Conservation (phyloP, 2,797 vertebrate genomes). For the Todus mexicanus region DNA sequence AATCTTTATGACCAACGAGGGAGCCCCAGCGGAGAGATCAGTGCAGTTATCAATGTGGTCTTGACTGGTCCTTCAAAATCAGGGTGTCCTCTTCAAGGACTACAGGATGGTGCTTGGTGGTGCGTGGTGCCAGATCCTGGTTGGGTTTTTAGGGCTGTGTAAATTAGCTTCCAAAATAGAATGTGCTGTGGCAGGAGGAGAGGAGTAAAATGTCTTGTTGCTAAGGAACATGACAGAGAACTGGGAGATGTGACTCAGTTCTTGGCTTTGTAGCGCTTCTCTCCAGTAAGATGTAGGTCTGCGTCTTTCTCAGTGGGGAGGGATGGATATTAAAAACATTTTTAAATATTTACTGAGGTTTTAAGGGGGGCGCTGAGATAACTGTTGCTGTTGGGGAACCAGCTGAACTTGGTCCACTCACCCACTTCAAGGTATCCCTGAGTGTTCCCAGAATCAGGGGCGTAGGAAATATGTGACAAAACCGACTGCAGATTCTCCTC, state of each 20-base stretch:
- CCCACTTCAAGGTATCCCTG: too few relatives aligned
- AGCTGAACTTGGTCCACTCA: neutral
- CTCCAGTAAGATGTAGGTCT: neutral
- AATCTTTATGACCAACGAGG: neutral
- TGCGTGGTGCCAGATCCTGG: conserved; percentile 6
- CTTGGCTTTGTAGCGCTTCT: conserved; percentile 2
- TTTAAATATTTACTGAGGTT: neutral
- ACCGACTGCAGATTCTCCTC: neutral
- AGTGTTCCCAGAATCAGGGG: neutral
- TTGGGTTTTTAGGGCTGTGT: conserved; percentile 23
- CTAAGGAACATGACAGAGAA: conserved; percentile 53
- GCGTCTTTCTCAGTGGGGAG: neutral
- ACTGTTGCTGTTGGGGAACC: neutral
- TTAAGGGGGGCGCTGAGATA: neutral
- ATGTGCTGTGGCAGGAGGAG: conserved; percentile 35
- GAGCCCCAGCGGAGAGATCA: neutral
- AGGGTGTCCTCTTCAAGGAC: neutral
- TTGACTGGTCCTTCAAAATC: neutral
- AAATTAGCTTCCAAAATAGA: conserved; percentile 59
- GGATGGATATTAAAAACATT: neutral
- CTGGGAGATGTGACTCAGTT: conserved; percentile 27
- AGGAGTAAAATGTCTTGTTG: conserved; percentile 43
- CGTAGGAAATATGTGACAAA: neutral
- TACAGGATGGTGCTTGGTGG: neutral
- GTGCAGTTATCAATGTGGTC: neutral